A percentile compares a stretch with the other conserved stretches of the same genome.
These are phyloP conservation scores for Pachyuromys duprasi DNA, from an alignment of 2,797 vertebrate species.

Conservation along the genomic window DNA sequence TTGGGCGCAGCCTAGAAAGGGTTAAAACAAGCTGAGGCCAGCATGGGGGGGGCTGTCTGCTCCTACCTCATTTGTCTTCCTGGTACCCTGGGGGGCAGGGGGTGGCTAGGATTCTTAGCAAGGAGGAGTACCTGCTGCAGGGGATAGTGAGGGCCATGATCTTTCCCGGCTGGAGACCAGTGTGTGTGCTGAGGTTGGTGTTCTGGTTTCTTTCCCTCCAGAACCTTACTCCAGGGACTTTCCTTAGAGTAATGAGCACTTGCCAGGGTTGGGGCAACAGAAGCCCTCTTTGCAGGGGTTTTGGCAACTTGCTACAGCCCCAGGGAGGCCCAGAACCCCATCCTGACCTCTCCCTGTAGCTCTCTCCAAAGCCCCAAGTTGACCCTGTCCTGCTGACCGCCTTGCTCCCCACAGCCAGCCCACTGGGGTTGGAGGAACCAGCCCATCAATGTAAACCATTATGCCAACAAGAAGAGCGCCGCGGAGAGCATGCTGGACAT, in stretches of 20 bases:
- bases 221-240: not conserved
- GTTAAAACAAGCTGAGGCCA: not conserved
- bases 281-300: not conserved
- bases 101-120: not conserved
- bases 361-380: not conserved
- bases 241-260: not conserved
- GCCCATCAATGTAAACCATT: slow-evolving; percentile 96
- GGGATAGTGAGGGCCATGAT: not conserved
- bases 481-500: slow-evolving; percentile 99
- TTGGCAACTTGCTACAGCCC: not conserved
- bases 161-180: not conserved
- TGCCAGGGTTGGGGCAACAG: not conserved
- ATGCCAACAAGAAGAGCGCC: slow-evolving; percentile 98
- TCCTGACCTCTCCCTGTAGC: not conserved
- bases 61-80: not conserved
- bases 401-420: not conserved
- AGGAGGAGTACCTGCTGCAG: not conserved
- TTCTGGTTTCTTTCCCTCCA: not conserved
- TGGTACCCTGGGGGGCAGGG: not conserved
- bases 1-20: not conserved
- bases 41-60: not conserved
- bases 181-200: not conserved
- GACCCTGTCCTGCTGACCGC: not conserved
- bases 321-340: not conserved
- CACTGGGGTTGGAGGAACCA: slow-evolving; percentile 76